Evolutionary conservation across 2,888 invertebrate species (phyloP).

Genomic region (Euclidia mi): DNA sequence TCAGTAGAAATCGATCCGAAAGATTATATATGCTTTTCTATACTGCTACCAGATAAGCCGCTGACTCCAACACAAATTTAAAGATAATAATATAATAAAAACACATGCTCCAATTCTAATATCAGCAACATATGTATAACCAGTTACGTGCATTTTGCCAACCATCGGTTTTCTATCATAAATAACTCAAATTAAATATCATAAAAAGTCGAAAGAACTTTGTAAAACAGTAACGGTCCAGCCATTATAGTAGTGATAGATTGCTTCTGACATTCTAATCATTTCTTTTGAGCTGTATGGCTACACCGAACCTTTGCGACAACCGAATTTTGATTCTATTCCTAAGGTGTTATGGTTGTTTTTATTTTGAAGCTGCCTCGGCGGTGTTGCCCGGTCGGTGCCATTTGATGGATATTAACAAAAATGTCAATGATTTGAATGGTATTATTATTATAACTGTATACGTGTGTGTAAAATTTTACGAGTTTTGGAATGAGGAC

Average conservation of each 20-base stretch:
- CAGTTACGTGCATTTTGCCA: constrained; percentile 4
- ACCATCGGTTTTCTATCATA: constrained; percentile 14
- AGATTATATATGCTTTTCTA: too few relatives aligned
- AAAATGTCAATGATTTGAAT: constrained; percentile 56
- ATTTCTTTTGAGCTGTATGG: constrained; percentile 20
- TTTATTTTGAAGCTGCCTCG: neutral
- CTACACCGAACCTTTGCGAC: neutral
- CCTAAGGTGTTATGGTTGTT: neutral
- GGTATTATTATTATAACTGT: constrained; percentile 52
- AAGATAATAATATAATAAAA: too few relatives aligned
- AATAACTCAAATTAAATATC: constrained; percentile 35
- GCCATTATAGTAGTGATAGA: constrained; percentile 39
- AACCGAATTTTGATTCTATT: constrained; percentile 5
- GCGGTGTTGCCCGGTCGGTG: constrained; percentile 20
- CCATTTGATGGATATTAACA: constrained; percentile 41
- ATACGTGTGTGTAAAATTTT: constrained; percentile 39
- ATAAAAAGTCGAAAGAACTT: constrained; percentile 29
- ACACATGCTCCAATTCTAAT: too few relatives aligned
- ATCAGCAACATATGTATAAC: neutral
- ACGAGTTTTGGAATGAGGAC: constrained; percentile 42
- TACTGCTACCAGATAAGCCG: too few relatives aligned
- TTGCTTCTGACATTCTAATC: constrained; percentile 28
- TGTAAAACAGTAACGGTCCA: constrained; percentile 33
- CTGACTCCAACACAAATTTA: too few relatives aligned
- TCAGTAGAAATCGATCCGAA: too few relatives aligned